Evolutionary conservation across 2,113 vertebrate genomes (phyloP).

Genomic region (Corvus moneduloides): DNA sequence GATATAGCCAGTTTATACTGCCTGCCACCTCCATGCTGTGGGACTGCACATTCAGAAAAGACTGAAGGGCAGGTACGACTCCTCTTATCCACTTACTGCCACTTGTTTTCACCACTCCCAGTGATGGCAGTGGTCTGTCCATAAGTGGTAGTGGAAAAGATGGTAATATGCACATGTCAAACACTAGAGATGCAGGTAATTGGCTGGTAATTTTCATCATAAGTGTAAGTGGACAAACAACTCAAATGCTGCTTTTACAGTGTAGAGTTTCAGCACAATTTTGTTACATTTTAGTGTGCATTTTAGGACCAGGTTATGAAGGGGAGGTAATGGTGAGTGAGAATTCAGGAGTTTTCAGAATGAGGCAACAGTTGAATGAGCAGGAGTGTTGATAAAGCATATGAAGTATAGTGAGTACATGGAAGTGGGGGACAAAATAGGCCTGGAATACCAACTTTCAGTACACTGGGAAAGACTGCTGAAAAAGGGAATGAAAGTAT

Average conservation of each 20-base stretch:
- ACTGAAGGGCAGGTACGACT: neutral
- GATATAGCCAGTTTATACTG: neutral
- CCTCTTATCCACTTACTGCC: too few species aligned
- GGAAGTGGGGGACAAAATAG: neutral
- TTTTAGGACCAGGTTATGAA: neutral
- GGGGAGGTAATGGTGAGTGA: neutral
- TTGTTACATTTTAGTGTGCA: neutral
- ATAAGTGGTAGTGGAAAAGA: neutral
- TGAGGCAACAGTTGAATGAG: neutral
- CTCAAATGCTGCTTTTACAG: neutral
- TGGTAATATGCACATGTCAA: neutral
- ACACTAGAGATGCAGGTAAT: neutral
- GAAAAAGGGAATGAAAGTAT: neutral
- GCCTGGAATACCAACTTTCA: neutral
- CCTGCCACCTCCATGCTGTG: neutral
- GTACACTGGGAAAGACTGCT: neutral
- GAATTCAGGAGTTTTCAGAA: neutral
- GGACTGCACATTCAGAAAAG: neutral
- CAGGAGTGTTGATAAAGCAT: neutral
- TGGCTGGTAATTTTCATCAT: fast-evolving
- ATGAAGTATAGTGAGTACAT: neutral
- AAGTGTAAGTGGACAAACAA: neutral
- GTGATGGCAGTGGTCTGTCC: neutral
- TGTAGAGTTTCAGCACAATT: neutral
- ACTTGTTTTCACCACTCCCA: neutral